Evolutionary conservation across 2,888 invertebrate species (phyloP).

Genomic region (Reticulitermes lucifugus): DNA sequence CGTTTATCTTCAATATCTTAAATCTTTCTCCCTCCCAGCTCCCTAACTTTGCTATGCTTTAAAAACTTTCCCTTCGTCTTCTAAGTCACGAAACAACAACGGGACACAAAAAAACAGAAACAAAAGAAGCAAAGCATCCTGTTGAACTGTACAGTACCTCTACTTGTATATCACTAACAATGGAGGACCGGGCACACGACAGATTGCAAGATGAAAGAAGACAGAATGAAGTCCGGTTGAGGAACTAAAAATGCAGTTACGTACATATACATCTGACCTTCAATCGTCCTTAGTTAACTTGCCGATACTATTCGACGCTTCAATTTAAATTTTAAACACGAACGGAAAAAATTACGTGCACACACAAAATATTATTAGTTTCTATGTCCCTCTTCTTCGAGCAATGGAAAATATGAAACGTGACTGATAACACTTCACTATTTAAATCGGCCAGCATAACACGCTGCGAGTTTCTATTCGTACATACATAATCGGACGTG

Average conservation of each 20-base stretch:
- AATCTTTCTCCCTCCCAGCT: neutral
- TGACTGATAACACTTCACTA: too few relatives aligned
- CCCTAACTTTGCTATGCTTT: neutral
- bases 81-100: conserved; percentile 19
- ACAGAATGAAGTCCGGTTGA: neutral
- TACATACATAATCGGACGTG: too few relatives aligned
- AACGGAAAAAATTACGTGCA: neutral
- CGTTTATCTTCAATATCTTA: conserved; percentile 34
- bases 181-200: neutral
- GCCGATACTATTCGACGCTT: neutral
- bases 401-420: too few relatives aligned
- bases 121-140: neutral
- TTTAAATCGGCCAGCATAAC: too few relatives aligned
- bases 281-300: neutral
- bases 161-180: neutral
- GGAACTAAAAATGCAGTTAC: neutral
- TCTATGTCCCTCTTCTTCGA: too few relatives aligned
- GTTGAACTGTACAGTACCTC: neutral
- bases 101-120: neutral
- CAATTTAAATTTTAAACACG: neutral
- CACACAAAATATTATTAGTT: too few relatives aligned
- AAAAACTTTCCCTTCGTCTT: neutral
- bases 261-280: neutral
- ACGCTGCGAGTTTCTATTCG: too few relatives aligned
- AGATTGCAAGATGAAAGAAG: neutral